Evolutionary conservation across 1,140 invertebrate genomes (phyloP), one percentile per base, ranked within the genome.

Genomic region (Agrilus planipennis): DNA sequence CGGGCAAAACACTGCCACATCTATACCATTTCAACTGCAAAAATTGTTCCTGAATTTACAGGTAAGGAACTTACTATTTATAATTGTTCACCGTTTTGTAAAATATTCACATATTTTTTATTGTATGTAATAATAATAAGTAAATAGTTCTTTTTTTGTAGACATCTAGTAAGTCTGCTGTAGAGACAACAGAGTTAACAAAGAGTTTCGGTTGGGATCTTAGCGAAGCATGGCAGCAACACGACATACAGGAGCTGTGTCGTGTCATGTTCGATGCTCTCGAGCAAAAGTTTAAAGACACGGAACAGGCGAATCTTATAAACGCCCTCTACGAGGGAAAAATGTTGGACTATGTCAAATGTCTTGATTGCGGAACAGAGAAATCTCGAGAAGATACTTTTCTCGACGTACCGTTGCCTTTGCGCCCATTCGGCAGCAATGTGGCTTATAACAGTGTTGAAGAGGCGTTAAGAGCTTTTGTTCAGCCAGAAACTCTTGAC

Each of bases 321-420:
- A 84, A 84, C 21, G 72, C 77, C 22, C 54, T 66, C 45, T 71
- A 74, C 40, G 70, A 72, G 78, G 80, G 84, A 45, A 88, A 86
- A 65, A 81, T 91, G 76, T 84, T 85, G 39, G 89, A 92, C 65
- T 93, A 90, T 60, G 87, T 93, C 3, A 88, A 89, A 62, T 94
- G 89, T 66, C 60, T 90, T 22, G 81, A 88, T 63, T 94, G 90
- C 68, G 70, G 74, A 16, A 84, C 77, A 30, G 87, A 90, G 54
- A 91, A 88, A 67, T 78, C 79, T 9, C 70, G 84, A 34, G 77
- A 82, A 58, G 88, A 90, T 60, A 81, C 81, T 6, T 93, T 89
- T 60, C 66, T 90, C 10, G 89, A 93, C 67, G 86, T 94, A 41
- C 85, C 89, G 4, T 65, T 94, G 36, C 88, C 89, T 14, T 81